Base-by-base conservation (phyloP, 2,888 invertebrate genomes). In the Melanargia galathea region DNA sequence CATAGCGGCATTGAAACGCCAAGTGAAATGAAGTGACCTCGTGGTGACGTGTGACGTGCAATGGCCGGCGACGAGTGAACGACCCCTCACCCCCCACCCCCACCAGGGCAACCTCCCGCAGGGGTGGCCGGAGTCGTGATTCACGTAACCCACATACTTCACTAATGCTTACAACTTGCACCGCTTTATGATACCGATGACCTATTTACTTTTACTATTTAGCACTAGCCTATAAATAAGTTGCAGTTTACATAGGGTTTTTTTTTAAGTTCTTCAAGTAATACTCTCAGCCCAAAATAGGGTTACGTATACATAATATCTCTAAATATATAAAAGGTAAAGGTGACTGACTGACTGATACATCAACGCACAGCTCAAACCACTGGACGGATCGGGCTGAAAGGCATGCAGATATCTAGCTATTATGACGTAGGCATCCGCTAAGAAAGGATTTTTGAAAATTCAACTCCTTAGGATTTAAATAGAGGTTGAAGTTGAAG, bases 1-100 rank as follows among this genome's bases (percentile, higher is more conserved):
- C 43, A 43, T 48, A 26, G 51, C 62, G 64, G 52, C 61, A 65
- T 49, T 62, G 58, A 59, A 60, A 59, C 51, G 57, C 26, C 13
- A 33, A 43, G 55, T 57, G 62, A 64, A 62, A 33, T 57, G 57
- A 57, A 49, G 49, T 62, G 64, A 64, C 66, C 64, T 64, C 64
- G 62, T 43, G 45, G 35, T 55, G 30, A 11, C 18, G 20, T 43
- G 43, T 46, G 20, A 35, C 38, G 51, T 43, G 57, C 57, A 57
- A 57, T 20, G 57, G 57, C 57, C 57, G 57, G 30, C 57, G 55
- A 20, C 55, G 59, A 62, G 66, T 67, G 66, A 64, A 62, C 59
- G 66, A 30, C 55, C 58, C 35, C 51, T 62, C 62, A 0, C 24
- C 56, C 35, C 35, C 11, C 59, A 33, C 40, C 26, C 30, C 5